These are phyloP conservation scores for Peucedramus taeniatus DNA, from an alignment of 2,113 vertebrate species.

Conservation along the genomic window DNA sequence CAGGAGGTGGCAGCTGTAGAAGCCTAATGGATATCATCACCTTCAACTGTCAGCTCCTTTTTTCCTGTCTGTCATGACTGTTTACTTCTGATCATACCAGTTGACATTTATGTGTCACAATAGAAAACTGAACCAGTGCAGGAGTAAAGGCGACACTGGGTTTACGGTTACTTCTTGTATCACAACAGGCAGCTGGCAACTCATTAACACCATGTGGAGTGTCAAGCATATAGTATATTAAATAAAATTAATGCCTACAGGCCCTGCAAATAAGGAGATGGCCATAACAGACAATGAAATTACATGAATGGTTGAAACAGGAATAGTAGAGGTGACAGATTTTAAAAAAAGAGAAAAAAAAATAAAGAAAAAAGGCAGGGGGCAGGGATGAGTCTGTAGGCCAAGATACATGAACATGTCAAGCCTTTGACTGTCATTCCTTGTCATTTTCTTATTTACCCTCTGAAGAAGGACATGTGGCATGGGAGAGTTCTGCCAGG, in stretches of 20 bases:
- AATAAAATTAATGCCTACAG: slow-evolving; percentile 64
- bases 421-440: not conserved
- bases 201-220: slow-evolving; percentile 65
- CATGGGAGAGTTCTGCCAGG: not conserved
- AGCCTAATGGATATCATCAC: slow-evolving; percentile 70
- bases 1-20: slow-evolving; percentile 69
- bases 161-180: slow-evolving; percentile 57
- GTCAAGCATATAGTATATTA: slow-evolving; percentile 63
- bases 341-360: not conserved
- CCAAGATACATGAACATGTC: not conserved
- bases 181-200: slow-evolving; percentile 71
- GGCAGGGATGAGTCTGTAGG: not conserved
- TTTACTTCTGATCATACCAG: slow-evolving; percentile 69
- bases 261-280: slow-evolving; percentile 29
- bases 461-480: not conserved
- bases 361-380: not conserved
- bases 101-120: slow-evolving; percentile 68
- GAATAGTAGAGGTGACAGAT: not conserved
- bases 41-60: slow-evolving; percentile 69
- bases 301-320: slow-evolving; percentile 8
- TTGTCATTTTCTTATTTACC: not conserved
- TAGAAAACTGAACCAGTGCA: slow-evolving; percentile 48
- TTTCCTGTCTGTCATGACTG: slow-evolving; percentile 67
- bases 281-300: slow-evolving; percentile 43
- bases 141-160: slow-evolving; percentile 54